These are phyloP conservation scores for Ostrea edulis DNA, from an alignment of 1,140 invertebrate genomes.

Conservation along the genomic window DNA sequence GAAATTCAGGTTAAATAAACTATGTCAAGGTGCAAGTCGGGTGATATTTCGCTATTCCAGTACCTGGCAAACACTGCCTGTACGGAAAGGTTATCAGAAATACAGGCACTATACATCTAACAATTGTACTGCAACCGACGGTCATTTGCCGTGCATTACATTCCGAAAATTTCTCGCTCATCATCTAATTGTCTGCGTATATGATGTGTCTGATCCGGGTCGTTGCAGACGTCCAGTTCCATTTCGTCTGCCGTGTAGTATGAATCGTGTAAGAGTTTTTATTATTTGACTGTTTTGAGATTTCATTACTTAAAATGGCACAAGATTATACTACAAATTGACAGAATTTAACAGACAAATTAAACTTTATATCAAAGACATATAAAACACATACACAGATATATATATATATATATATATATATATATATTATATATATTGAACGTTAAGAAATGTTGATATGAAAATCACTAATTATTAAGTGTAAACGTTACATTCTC, in stretches of 20 bases:
- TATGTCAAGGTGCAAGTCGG: conserved; percentile 8
- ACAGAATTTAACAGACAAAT: too few relatives aligned
- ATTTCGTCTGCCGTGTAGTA: not conserved
- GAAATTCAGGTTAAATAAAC: conserved; percentile 18
- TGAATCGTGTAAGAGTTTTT: not conserved
- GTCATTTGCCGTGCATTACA: conserved; percentile 8
- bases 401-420: too few relatives aligned
- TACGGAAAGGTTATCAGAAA: not conserved
- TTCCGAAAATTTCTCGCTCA: not conserved
- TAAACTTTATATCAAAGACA: too few relatives aligned
- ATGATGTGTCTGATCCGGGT: not conserved
- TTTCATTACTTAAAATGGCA: too few relatives aligned
- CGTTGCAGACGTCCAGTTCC: not conserved
- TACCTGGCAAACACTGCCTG: not conserved
- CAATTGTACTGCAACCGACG: not conserved
- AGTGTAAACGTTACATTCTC: too few relatives aligned
- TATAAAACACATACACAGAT: too few relatives aligned
- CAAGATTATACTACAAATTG: too few relatives aligned
- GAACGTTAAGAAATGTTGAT: too few relatives aligned
- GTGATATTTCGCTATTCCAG: not conserved
- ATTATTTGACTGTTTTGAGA: too few relatives aligned
- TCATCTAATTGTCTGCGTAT: not conserved
- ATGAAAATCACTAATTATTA: too few relatives aligned
- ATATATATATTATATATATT: too few relatives aligned
- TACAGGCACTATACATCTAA: not conserved